These are phyloP conservation scores for Melipona beecheii DNA, from an alignment of 2,888 invertebrate genomes.

Conservation along the genomic window DNA sequence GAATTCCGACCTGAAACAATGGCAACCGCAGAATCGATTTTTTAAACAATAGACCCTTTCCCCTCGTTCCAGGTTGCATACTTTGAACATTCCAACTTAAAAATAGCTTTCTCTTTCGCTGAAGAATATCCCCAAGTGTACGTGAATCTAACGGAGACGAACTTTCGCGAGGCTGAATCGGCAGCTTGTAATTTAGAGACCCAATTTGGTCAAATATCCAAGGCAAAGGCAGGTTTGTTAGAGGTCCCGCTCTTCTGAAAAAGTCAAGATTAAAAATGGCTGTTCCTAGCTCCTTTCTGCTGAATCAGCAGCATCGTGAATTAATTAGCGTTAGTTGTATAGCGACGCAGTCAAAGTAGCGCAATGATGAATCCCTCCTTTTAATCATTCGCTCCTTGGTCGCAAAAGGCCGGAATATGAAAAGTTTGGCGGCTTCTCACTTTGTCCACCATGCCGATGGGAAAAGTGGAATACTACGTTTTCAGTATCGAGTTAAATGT, in stretches of 20 bases:
- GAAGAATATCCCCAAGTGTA: too few relatives aligned
- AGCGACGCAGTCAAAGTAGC: conserved; percentile 3
- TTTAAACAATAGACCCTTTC: too few relatives aligned
- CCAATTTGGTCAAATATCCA: conserved; percentile 14
- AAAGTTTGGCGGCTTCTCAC: neutral
- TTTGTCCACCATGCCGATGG: neutral
- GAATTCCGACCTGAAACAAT: too few relatives aligned
- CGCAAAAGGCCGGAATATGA: neutral
- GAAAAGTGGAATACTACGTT: too few relatives aligned
- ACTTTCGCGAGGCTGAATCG: neutral
- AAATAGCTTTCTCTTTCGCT: too few relatives aligned
- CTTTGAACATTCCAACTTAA: too few relatives aligned
- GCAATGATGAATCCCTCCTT: neutral
- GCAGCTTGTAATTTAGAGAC: conserved; percentile 28
- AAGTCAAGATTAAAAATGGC: conserved; percentile 19
- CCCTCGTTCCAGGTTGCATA: too few relatives aligned
- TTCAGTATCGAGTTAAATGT: too few relatives aligned
- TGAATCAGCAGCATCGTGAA: conserved; percentile 21
- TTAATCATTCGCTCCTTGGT: conserved; percentile 1
- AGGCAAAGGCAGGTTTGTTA: neutral
- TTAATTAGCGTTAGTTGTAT: conserved; percentile 36
- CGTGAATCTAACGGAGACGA: neutral
- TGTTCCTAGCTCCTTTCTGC: neutral
- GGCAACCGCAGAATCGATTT: too few relatives aligned
- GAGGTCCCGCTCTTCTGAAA: neutral